Evolutionary conservation across 1,140 invertebrate species (phyloP).

Genomic region (Cataglyphis hispanica): DNA sequence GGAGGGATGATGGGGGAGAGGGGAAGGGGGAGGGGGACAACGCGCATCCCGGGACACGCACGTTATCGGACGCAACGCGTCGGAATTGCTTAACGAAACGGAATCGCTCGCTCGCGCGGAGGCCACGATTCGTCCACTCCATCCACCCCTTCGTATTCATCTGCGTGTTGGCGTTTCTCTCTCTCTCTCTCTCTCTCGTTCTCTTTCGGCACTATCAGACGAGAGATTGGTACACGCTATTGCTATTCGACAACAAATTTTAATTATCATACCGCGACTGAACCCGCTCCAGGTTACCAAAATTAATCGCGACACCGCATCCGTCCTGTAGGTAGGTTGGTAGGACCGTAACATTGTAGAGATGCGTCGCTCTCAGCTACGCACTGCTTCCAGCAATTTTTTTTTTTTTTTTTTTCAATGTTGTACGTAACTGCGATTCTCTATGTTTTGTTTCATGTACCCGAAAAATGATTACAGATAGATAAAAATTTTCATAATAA

Average conservation of each 20-base stretch:
- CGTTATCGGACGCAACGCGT: slow-evolving; percentile 73
- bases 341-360: not conserved
- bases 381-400: not conserved
- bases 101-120: slow-evolving; percentile 62
- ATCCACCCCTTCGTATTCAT: not conserved
- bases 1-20: not conserved
- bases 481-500: slow-evolving; percentile 11
- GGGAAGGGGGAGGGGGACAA: too few relatives aligned
- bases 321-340: not conserved
- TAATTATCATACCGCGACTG: slow-evolving; percentile 76
- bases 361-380: not conserved
- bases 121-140: slow-evolving; percentile 31
- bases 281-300: slow-evolving; percentile 40
- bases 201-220: not conserved
- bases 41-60: slow-evolving; percentile 38
- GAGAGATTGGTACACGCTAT: slow-evolving; percentile 51
- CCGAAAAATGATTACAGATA: not conserved
- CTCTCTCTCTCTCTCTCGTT: not conserved
- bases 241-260: slow-evolving; percentile 77
- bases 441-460: not conserved
- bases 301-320: slow-evolving; percentile 71
- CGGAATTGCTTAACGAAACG: slow-evolving; percentile 78
- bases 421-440: not conserved
- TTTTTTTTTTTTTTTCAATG: not conserved
- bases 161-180: not conserved